Evolutionary conservation across 2,888 invertebrate species (phyloP), one percentile per base, ranked within the genome.

Genomic region (Arctia plantaginis): DNA sequence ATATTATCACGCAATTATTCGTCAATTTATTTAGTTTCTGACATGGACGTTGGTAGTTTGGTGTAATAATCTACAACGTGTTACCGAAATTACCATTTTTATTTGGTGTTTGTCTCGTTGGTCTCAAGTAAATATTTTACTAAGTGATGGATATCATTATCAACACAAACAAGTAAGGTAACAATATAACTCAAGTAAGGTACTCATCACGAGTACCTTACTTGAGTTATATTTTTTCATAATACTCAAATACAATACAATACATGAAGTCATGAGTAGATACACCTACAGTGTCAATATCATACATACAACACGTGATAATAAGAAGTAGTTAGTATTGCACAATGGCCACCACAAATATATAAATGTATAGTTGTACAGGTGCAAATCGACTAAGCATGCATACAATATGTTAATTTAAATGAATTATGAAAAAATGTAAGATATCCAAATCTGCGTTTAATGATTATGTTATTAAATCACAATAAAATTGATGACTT

Each of bases 321-420:
- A 4, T 15, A 65, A 20, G 3, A 39, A 66, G 13, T n/a, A 35
- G 65, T 39, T 18, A 30, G 30, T 62, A 62, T 62, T 62, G 62
- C 18, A 62, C 15, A 62, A 62, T 18, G 18, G 30, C 62, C 35
- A 65, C 35, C 12, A 39, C 64, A 20, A 64, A 20, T 6, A 20
- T 20, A 18, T 13, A 65, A 23, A 10, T 39, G 3, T n/a, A n/a
- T 23, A 33, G 39, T 66, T 35, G 35, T 62, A 35, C 65, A 66
- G 65, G 65, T 66, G 33, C 65, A 23, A 66, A 23, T 66, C 39
- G 39, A 66, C 65, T 23, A 62, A 62, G 62, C 62, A 62, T 66
- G 35, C 39, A 66, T 66, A 39, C 39, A 39, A 30, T 62, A 62
- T 7, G 62, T 30, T 30, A 15, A 30, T 62, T 62, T 62, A 30